Evolutionary conservation across 1,140 invertebrate species (phyloP), one percentile per base, ranked within the genome.

Genomic region (Drosophila auraria): DNA sequence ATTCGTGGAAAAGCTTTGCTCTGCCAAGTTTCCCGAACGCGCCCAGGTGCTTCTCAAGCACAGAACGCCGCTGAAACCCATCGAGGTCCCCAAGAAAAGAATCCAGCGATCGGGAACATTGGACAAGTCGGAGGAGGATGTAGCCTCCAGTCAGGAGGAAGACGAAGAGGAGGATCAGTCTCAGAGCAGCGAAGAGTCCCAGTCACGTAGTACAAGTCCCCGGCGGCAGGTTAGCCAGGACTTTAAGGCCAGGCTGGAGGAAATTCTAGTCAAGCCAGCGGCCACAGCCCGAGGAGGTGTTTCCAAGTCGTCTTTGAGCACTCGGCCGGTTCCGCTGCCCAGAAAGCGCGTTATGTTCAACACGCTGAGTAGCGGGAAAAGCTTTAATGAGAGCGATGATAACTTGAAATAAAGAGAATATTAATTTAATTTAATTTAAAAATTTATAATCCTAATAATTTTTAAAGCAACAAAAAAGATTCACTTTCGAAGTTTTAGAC

Each of bases 261-360:
- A 80, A 50, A 87, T 92, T 45, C 45, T 92, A 17, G 76, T 79
- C 12, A 92, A 82, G 30, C 91, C 91, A 5, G 81, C 53, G 9
- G 84, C 71, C 38, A 74, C 57, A 9, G 30, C 40, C 0, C 20
- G 73, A 30, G 44, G 50, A 23, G 44, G 50, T 45, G 45, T 30
- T 42, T 33, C 54, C 38, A 79, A 72, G 17, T 38, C 77, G 11
- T 25, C 76, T 7, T 2, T 64, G 6, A 79, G 11, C 44, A 20
- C 68, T 5, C 63, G 53, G 27, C 91, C 91, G 5, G 76, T 92
- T 7, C 91, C 91, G 2, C 8, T 91, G 57, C 91, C 91, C 4
- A 78, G 91, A 3, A 92, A 92, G 42, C 83, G 89, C n/a, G 91
- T 92, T 8, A 92, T 92, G 91, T 92, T 92, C 15, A 87, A 82